Evolutionary conservation across 2,113 vertebrate species (phyloP), one percentile per base, ranked within the genome.

Genomic region (Tretioscincus oriximinensis): DNA sequence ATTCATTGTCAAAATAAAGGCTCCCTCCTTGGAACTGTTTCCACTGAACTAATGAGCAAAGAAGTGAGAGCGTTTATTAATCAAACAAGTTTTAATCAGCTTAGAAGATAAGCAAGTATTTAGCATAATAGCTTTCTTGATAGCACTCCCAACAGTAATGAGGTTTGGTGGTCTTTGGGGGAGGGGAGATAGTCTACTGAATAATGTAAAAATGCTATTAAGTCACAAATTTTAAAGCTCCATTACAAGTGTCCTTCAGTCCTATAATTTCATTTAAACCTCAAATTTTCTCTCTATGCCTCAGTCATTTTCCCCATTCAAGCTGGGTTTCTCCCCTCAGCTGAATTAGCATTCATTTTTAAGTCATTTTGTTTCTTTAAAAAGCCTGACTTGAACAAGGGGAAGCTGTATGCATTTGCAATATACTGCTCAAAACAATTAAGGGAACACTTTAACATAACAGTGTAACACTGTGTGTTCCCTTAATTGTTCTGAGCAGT

Each of bases 1-100:
- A 41, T 35, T 88, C 85, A 65, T 16, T 84, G 85, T 20, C 63
- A 78, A 85, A 58, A 54, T 45, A 81, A 69, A 81, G 66, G 12
- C 75, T 16, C 1, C 4, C 72, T 47, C 22, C 78, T 70, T 76
- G 64, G 29, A 61, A 84, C 81, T 82, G 2, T 29, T 80, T 63
- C 80, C 68, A 76, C 5, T n/a, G 73, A 73, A 26, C 2, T 63
- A 81, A 8, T 76, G 45, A 61, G 73, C 26, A 81, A 80, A 67
- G 78, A 76, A 82, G 20, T 35, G 1, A 11, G 29, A 82, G 1
- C 78, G 79, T 70, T 88, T 81, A 60, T 84, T 83, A 82, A 69
- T 6, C 20, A 83, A 84, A 69, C 0, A 83, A 68, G 65, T 82
- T 82, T 82, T 82, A 82, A 82, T 82, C 83, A 76, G 65, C 7